Percentiles rank a stretch among this genome's conserved stretches.
These are phyloP conservation scores for Trichoplusia ni DNA, from an alignment of 1,140 invertebrate species.

Conservation along the genomic window DNA sequence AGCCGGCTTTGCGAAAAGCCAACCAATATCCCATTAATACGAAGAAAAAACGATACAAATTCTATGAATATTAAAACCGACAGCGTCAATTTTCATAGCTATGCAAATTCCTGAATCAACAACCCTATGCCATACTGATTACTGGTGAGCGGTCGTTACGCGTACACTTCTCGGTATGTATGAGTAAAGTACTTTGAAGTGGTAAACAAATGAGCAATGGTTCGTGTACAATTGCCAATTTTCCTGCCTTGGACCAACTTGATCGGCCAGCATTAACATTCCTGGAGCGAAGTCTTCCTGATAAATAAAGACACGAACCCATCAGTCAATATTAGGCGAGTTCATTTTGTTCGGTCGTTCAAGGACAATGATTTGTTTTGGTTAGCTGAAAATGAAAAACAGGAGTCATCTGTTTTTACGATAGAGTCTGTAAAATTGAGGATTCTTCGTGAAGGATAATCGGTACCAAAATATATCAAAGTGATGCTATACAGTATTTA, in stretches of 20 bases:
- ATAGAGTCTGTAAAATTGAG: too few species aligned
- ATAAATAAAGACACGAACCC: constrained; percentile 20
- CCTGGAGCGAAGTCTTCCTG: neutral
- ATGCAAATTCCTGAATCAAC: constrained; percentile 9
- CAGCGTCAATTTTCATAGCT: constrained; percentile 18
- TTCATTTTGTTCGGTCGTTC: neutral
- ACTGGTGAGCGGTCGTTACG: neutral
- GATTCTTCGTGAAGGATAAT: too few species aligned
- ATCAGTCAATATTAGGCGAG: constrained; percentile 17
- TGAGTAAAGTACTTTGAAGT: neutral
- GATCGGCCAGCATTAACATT: neutral
- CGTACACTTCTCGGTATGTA: neutral
- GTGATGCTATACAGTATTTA: too few species aligned
- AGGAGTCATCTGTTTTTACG: too few species aligned
- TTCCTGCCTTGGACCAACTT: neutral
- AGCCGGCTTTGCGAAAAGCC: too few species aligned
- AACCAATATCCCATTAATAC: too few species aligned
- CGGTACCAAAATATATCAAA: too few species aligned
- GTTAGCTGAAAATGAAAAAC: neutral
- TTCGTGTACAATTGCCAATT: neutral
- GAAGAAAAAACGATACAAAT: neutral
- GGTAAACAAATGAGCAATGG: neutral
- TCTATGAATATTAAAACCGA: constrained; percentile 19
- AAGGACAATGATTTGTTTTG: constrained; percentile 21
- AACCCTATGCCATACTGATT: neutral